Evolutionary conservation across 2,113 vertebrate species (phyloP).

Genomic region (Shinisaurus crocodilurus): DNA sequence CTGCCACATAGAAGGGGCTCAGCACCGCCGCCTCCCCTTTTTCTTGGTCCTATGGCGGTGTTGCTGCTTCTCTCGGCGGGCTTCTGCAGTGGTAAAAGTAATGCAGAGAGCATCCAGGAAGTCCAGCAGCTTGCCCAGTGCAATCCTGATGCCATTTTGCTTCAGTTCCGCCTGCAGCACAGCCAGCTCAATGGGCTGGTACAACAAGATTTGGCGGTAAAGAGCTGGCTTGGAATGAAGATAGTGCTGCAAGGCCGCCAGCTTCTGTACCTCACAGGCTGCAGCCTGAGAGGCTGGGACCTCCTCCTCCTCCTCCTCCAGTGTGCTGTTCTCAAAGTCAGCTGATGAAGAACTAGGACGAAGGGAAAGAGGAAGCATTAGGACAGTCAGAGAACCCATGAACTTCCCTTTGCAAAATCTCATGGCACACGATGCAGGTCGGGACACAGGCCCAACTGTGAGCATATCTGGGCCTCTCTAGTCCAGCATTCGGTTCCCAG

Average conservation of each 20-base stretch:
- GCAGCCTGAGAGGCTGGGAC: conserved; percentile 83
- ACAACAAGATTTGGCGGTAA: conserved; percentile 85
- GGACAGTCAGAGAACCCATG: not conserved
- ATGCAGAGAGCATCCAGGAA: conserved; percentile 93
- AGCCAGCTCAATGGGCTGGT: conserved; percentile 88
- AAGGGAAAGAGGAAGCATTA: not conserved
- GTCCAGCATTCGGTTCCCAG: too few relatives aligned
- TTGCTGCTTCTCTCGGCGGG: conserved; percentile 70
- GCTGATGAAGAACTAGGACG: conserved; percentile 69
- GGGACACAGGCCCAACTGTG: not conserved
- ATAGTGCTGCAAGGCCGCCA: conserved; percentile 81
- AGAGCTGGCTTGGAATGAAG: conserved; percentile 82
- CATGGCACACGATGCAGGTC: not conserved
- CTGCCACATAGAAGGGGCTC: not conserved
- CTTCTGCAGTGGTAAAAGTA: conserved; percentile 89
- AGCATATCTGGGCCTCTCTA: too few relatives aligned
- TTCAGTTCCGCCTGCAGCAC: conserved; percentile 85
- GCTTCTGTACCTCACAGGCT: conserved; percentile 70
- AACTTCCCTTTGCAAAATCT: not conserved
- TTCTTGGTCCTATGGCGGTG: conserved; percentile 36
- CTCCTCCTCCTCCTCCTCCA: conserved; percentile 77
- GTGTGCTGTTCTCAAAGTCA: conserved; percentile 69
- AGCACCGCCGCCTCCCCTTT: conserved; percentile 52
- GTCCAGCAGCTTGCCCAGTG: conserved; percentile 84
- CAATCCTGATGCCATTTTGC: conserved; percentile 83